These are phyloP conservation scores for Sipha flava DNA, from an alignment of 1,140 invertebrate genomes.

Conservation along the genomic window DNA sequence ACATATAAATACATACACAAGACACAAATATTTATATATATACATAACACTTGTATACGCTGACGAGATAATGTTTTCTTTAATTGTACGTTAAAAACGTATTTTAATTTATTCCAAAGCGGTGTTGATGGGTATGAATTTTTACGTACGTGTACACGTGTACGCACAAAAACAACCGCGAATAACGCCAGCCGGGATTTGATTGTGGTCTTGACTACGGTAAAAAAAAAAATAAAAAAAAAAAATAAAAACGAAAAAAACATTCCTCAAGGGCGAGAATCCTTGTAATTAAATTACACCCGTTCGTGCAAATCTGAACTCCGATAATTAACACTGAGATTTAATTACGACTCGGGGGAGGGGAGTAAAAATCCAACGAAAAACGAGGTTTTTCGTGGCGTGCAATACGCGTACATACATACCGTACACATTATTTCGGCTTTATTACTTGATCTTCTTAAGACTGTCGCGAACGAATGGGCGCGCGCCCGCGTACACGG, in stretches of 20 bases:
- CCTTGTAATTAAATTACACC: conserved; percentile 24
- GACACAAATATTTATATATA: not conserved
- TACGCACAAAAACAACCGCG: not conserved
- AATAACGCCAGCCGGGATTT: not conserved
- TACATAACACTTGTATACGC: not conserved
- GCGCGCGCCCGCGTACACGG: not conserved
- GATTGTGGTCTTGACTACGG: not conserved
- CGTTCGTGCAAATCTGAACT: not conserved
- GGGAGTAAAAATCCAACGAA: not conserved
- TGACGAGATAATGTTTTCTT: not conserved
- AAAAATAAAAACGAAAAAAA: not conserved
- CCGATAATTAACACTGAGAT: conserved; percentile 8
- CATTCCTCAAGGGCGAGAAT: conserved; percentile 11
- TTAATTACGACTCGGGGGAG: not conserved
- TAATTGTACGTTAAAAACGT: not conserved
- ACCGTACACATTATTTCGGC: not conserved
- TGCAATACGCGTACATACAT: too few species aligned
- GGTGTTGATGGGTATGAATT: not conserved
- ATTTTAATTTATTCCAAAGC: not conserved
- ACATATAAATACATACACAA: not conserved
- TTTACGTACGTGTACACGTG: too few species aligned
- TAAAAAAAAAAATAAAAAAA: not conserved
- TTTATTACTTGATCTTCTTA: not conserved
- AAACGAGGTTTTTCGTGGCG: not conserved
- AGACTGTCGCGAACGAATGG: not conserved